Percentiles rank a stretch among this genome's conserved stretches.
Evolutionary conservation across 2,888 invertebrate genomes (phyloP).

Genomic region (Macroteleia sp.): DNA sequence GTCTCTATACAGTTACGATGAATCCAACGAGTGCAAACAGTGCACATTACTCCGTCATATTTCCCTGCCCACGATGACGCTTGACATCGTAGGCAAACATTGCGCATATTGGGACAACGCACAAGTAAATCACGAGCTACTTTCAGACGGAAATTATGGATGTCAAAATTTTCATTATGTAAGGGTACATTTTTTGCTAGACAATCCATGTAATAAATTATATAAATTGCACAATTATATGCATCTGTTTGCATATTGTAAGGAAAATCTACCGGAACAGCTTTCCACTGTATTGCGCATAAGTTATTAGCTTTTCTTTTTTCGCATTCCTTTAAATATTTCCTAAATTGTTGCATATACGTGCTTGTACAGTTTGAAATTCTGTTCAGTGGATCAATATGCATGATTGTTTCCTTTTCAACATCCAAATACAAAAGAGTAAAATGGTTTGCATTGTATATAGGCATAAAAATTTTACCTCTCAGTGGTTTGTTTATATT

Average conservation of each 20-base stretch:
- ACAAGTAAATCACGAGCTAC: neutral
- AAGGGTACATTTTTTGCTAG: neutral
- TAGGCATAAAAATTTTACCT: slow-evolving; percentile 1
- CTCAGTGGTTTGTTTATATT: neutral
- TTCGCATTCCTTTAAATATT: slow-evolving; percentile 2
- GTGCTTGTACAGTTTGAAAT: neutral
- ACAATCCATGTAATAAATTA: slow-evolving; percentile 1
- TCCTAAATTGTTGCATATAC: neutral
- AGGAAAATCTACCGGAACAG: neutral
- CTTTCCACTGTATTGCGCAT: neutral
- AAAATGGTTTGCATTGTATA: neutral
- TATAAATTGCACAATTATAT: neutral
- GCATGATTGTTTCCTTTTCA: neutral
- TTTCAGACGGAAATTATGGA: neutral
- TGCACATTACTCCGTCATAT: neutral
- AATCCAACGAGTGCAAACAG: neutral
- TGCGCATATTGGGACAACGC: neutral
- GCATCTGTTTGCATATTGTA: slow-evolving; percentile 4
- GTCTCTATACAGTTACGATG: neutral
- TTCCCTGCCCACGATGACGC: neutral
- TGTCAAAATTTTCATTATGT: neutral
- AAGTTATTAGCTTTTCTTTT: too few relatives aligned
- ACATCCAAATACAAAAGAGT: neutral
- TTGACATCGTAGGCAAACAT: neutral
- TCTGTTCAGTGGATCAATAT: neutral